Evolutionary conservation across 2,797 vertebrate species (phyloP).

Genomic region (Nothura maculosa): DNA sequence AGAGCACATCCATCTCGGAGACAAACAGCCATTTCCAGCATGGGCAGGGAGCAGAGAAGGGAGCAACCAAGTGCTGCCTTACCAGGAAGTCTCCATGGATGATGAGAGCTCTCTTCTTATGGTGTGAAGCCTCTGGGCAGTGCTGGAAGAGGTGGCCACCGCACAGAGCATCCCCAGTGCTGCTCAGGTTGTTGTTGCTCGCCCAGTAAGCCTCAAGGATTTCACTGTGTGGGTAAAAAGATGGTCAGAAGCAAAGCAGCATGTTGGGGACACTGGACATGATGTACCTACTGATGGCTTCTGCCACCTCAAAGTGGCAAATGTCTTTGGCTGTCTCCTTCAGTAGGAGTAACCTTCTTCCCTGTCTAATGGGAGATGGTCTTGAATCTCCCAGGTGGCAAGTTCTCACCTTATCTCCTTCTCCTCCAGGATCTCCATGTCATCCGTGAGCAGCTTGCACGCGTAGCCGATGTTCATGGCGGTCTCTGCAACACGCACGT

Average conservation of each 20-base stretch:
- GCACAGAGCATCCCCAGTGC: neutral
- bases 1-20: neutral
- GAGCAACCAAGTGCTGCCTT: neutral
- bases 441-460: constrained; percentile 88
- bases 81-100: constrained; percentile 81
- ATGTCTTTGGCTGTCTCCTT: rapidly evolving
- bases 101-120: constrained; percentile 72
- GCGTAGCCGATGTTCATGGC: constrained; percentile 93
- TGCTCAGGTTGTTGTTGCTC: constrained; percentile 22
- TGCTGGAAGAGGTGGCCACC: neutral
- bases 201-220: constrained; percentile 70
- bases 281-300: neutral
- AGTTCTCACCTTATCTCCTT: constrained; percentile 87
- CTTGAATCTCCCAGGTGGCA: neutral
- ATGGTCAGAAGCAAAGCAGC: neutral
- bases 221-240: constrained; percentile 34
- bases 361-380: neutral
- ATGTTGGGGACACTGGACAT: neutral
- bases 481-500: constrained; percentile 84
- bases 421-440: constrained; percentile 89
- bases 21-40: neutral
- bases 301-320: neutral
- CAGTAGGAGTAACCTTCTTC: neutral
- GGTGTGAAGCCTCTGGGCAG: rapidly evolving
- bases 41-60: neutral